Evolutionary conservation across 1,140 invertebrate genomes (phyloP).

Genomic region (Drosophila virilis): DNA sequence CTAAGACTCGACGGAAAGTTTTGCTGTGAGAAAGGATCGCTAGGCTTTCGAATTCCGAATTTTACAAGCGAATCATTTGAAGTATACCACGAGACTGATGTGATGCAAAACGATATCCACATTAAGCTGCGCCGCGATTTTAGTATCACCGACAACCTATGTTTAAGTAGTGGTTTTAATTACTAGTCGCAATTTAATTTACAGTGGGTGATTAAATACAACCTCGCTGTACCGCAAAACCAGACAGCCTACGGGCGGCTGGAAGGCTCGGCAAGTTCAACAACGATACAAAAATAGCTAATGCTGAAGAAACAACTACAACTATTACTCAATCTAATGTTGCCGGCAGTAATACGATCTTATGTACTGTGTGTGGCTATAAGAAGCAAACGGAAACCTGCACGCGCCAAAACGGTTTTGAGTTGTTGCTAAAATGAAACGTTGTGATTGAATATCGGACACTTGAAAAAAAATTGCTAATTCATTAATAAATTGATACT

Average conservation of each 20-base stretch:
- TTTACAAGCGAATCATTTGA: constrained; percentile 23
- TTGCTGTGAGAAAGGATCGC: background rate
- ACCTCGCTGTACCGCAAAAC: constrained; percentile 25
- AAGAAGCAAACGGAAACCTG: constrained; percentile 5
- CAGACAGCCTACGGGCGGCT: constrained; percentile 3
- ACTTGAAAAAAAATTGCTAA: background rate
- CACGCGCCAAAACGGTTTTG: background rate
- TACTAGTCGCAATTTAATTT: constrained; percentile 35
- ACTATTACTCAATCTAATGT: background rate
- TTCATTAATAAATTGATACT: constrained; percentile 15
- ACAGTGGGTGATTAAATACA: constrained; percentile 33
- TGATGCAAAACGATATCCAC: background rate
- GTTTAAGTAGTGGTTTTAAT: constrained; percentile 34
- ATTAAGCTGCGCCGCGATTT: background rate
- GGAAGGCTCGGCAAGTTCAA: constrained; percentile 19
- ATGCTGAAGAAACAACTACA: constrained; percentile 7
- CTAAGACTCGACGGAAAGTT: background rate
- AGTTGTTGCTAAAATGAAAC: constrained; percentile 1
- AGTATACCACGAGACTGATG: constrained; percentile 37
- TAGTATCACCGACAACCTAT: background rate
- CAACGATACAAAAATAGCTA: constrained; percentile 9
- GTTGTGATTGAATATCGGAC: constrained; percentile 13
- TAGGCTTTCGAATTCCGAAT: background rate
- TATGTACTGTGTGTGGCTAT: background rate
- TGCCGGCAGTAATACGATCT: background rate